phyloP scores from a whole-genome alignment of 2,113 vertebrate species.

The Apeltes quadracus region DNA sequence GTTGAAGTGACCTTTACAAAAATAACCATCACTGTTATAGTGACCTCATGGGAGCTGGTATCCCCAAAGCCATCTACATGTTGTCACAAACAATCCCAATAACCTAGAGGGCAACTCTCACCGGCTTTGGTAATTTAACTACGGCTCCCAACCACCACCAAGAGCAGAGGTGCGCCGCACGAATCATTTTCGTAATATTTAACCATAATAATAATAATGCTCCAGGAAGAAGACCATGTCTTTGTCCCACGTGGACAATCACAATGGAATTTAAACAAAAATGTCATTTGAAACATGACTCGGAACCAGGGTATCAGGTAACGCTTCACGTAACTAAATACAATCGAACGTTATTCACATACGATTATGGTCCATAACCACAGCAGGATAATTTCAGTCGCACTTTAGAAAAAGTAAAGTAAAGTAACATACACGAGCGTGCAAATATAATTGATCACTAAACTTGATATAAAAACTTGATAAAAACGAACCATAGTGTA shows the following conservation, averaged over 20 bases:
- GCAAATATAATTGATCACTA: neutral
- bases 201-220: neutral
- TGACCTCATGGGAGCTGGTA: neutral
- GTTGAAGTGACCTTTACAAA: neutral
- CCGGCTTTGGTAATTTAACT: neutral
- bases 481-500: neutral
- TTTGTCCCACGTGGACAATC: neutral
- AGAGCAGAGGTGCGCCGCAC: neutral
- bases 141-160: neutral
- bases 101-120: neutral
- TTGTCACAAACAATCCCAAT: neutral
- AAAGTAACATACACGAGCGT: neutral
- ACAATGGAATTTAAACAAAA: neutral
- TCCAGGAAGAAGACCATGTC: neutral
- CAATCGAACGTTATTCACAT: neutral
- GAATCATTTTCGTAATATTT: neutral
- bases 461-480: neutral
- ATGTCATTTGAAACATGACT: neutral
- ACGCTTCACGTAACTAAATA: neutral
- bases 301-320: neutral
- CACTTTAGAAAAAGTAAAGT: neutral
- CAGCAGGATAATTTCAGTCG: neutral
- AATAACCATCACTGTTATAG: neutral
- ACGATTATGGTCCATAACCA: neutral
- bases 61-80: neutral